Conservation (phyloP, 2,797 vertebrate genomes). For the Chaetodon trifasciatus region DNA sequence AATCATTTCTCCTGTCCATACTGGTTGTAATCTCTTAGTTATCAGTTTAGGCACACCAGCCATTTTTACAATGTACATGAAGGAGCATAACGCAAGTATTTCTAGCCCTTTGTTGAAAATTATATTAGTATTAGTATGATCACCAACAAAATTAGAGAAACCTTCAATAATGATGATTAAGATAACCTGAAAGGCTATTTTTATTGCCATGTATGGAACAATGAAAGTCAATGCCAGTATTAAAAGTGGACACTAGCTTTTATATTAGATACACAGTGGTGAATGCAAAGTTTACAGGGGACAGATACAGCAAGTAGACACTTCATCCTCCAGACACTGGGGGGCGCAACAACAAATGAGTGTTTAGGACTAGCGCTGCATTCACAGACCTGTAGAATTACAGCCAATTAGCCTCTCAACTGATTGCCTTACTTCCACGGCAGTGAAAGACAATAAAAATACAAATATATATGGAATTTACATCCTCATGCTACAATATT, state of each 20-base stretch:
- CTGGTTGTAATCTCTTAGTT: not conserved
- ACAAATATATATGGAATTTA: not conserved
- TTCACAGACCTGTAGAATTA: not conserved
- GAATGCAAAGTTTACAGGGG: not conserved
- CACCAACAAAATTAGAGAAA: not conserved
- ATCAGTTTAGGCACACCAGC: not conserved
- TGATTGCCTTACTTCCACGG: rapidly evolving
- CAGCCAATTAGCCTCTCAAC: not conserved
- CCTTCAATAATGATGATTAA: not conserved
- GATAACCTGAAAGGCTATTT: not conserved
- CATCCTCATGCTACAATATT: rapidly evolving
- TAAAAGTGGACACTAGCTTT: not conserved
- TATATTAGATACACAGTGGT: not conserved
- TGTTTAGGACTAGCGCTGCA: not conserved
- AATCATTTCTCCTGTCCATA: not conserved
- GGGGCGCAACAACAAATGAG: conserved; percentile 2
- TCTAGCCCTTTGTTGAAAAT: not conserved
- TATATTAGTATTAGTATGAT: not conserved
- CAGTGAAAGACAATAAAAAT: not conserved
- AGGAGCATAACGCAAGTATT: not conserved
- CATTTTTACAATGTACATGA: not conserved
- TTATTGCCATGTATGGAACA: not conserved
- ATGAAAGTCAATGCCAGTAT: not conserved
- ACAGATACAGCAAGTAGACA: not conserved
- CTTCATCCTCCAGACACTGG: conserved; percentile 41